These are phyloP conservation scores for Eupeodes latifasciatus DNA, from an alignment of 2,888 invertebrate genomes.

Conservation along the genomic window DNA sequence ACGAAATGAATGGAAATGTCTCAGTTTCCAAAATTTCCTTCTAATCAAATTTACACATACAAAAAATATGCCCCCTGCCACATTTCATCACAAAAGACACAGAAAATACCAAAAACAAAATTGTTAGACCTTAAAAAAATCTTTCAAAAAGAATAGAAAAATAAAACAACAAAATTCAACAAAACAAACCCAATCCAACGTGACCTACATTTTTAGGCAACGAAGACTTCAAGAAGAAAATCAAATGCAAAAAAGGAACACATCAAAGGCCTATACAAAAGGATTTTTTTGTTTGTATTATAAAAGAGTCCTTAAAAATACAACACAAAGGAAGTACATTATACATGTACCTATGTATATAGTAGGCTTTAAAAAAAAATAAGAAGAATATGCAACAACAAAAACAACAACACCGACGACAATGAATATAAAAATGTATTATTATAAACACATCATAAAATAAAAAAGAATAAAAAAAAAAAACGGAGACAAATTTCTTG, in stretches of 20 bases:
- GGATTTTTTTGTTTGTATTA: not conserved
- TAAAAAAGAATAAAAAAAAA: conserved; percentile 35
- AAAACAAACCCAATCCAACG: conserved; percentile 26
- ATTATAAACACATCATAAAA: conserved; percentile 32
- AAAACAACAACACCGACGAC: conserved; percentile 14
- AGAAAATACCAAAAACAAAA: conserved; percentile 3
- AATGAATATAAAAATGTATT: conserved; percentile 11
- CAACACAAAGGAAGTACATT: conserved; percentile 44
- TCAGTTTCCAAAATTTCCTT: conserved; percentile 7
- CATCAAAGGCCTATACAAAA: conserved; percentile 51
- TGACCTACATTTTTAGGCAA: conserved; percentile 71
- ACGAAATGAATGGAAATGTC: not conserved
- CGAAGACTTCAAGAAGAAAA: conserved; percentile 44
- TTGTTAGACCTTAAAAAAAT: conserved; percentile 5
- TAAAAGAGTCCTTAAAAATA: conserved; percentile 54
- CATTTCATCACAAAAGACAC: not conserved
- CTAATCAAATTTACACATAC: conserved; percentile 33
- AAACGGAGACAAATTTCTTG: conserved; percentile 70
- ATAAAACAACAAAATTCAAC: not conserved
- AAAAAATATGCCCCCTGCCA: not conserved
- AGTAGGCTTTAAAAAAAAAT: not conserved
- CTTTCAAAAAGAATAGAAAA: too few relatives aligned
- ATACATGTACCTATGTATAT: not conserved
- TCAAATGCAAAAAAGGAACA: conserved; percentile 65
- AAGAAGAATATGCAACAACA: not conserved